Evolutionary conservation across 2,113 vertebrate genomes (phyloP).

Genomic region (Connochaetes taurinus): DNA sequence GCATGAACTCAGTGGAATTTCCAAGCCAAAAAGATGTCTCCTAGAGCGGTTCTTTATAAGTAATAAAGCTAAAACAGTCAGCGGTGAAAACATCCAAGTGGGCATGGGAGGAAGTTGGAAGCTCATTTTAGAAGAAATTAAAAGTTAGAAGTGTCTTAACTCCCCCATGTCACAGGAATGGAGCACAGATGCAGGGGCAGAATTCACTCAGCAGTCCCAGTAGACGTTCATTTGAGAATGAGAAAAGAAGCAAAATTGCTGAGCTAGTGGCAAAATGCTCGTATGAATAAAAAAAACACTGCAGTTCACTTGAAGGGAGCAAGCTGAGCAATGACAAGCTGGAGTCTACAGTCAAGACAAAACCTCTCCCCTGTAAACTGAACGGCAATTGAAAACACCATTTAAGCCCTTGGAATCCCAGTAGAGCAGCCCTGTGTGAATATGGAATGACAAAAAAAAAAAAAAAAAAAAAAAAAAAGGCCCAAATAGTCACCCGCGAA

Average conservation of each 20-base stretch:
- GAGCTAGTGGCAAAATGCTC: not conserved
- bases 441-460: not conserved
- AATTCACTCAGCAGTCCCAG: not conserved
- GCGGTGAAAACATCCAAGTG: not conserved
- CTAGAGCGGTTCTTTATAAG: not conserved
- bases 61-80: conserved; percentile 15
- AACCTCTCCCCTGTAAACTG: not conserved
- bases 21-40: not conserved
- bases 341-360: not conserved
- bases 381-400: not conserved
- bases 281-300: conserved; percentile 5
- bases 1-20: not conserved
- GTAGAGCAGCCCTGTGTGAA: not conserved
- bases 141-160: not conserved
- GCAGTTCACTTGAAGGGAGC: not conserved
- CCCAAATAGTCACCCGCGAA: not conserved
- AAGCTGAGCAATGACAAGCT: not conserved
- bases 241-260: not conserved
- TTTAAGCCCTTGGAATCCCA: not conserved
- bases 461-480: not conserved
- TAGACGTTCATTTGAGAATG: not conserved
- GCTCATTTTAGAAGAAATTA: conserved; percentile 29
- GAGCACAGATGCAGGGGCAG: not conserved
- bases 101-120: not conserved
- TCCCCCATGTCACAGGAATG: not conserved